Evolutionary conservation across 2,888 invertebrate species (phyloP), one percentile per base, ranked within the genome.

Genomic region (Coremacera marginata): DNA sequence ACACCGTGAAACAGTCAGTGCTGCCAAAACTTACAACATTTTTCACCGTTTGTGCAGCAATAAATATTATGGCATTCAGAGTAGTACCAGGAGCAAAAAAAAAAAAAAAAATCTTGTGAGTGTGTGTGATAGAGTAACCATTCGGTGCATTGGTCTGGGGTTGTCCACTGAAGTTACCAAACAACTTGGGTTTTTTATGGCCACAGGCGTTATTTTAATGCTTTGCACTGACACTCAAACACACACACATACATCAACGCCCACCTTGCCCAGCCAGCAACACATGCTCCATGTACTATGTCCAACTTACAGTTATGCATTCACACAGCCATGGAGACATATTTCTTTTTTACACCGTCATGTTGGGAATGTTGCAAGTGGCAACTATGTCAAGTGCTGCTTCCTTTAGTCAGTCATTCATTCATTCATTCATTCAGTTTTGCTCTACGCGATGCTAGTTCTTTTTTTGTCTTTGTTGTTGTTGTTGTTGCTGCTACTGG

Each of bases 191-290:
- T 86, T 87, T 84, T 86, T 87, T 87, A 87, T 87, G 86, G 87
- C 86, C 87, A 87, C 87, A 87, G 87, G 86, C 87, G 86, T 87
- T 87, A 87, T 87, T 87, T 87, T 87, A 86, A 87, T 86, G 86
- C 85, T 86, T 57, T 34, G 67, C 34, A 73, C 62, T 11, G 84
- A 83, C n/a, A n/a, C 5, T 5, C 49, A 62, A 37, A 49, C 16
- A 51, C 63, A n/a, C 49, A 11, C 49, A 44, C 19, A n/a, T 34
- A 71, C 71, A 60, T 9, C 44, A 7, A 4, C 37, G 44, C 22
- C 14, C 25, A 27, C 16, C 49, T 16, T 14, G 27, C 25, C 14
- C 60, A 16, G 16, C 55, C 5, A 3, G 27, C 62, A n/a, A 63
- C 52, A 63, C 60, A 55, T 37, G 51, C 37, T 51, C 44, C 14